Evolutionary conservation across 2,113 vertebrate species (phyloP).

Genomic region (Podarcis cretensis): DNA sequence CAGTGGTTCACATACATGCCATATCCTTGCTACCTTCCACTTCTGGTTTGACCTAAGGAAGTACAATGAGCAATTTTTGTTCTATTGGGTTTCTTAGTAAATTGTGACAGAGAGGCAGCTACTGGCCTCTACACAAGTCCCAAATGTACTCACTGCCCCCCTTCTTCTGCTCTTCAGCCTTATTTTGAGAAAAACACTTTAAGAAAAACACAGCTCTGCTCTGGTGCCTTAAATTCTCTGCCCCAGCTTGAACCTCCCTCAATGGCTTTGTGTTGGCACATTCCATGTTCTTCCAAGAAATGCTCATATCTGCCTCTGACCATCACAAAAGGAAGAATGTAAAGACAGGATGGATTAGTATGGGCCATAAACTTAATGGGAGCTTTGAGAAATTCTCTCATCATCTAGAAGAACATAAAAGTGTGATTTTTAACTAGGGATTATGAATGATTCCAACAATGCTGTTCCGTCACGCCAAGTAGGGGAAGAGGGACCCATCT

Average conservation of each 20-base stretch:
- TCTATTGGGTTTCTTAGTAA: no score
- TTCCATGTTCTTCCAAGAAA: neutral
- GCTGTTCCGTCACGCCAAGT: neutral
- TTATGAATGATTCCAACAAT: neutral
- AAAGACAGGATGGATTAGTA: neutral
- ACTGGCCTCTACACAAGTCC: neutral
- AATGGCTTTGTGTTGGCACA: neutral
- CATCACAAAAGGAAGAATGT: neutral
- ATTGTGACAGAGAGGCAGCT: neutral
- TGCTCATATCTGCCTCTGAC: neutral
- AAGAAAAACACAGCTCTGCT: neutral
- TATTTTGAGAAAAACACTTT: neutral
- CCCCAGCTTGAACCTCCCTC: neutral
- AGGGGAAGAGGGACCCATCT: neutral
- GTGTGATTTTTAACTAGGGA: neutral
- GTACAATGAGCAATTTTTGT: neutral
- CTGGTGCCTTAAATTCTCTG: neutral
- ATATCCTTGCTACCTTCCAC: neutral
- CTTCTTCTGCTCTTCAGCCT: neutral
- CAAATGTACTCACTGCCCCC: neutral
- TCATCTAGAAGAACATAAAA: slow-evolving; percentile 4
- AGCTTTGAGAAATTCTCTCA: neutral
- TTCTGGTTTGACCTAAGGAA: neutral
- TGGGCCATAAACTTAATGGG: neutral
- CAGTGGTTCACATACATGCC: neutral